Base-by-base conservation (phyloP, 2,113 vertebrate genomes). In the Chaetorhynchus papuensis region DNA sequence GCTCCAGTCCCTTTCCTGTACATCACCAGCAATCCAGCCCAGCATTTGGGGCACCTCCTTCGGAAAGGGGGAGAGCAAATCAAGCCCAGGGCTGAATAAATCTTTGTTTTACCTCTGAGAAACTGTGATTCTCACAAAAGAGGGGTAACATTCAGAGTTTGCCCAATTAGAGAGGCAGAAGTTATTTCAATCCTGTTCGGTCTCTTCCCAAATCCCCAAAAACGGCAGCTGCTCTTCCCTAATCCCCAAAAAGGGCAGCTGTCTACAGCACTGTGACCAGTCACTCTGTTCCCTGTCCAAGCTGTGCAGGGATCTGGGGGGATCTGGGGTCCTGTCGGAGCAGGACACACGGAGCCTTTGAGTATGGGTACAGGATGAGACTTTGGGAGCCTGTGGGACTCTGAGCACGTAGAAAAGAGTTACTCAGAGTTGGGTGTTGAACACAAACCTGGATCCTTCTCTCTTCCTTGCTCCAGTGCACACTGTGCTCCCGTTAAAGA, bases 271-370 rank as follows among this genome's bases (percentile, higher is more conserved):
- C 64, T 49, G 63, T n/a, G 26, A 81, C 13, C 45, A 80, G 59
- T 20, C 53, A 45, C n/a, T 15, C 20, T 47, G 20, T 4, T 83
- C 35, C 47, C 52, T 42, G 39, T 19, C 30, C 47, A 50, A 27
- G 27, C 44, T 59, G 14, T n/a, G 33, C 6, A 24, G 71, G 56
- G 35, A 86, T 42, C 15, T 64, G 63, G 26, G 19, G 28, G 10
- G 26, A 31, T 26, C 16, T 3, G 6, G 39, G 54, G 35, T 90
- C 35, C 19, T 57, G 26, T 31, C 0, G 0, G 45, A 65, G 56
- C 50, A 70, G 52, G 13, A 33, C 28, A 90, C 1, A 7, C 71
- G 21, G 7, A 90, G 4, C 17, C 49, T 75, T 28, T 41, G 24
- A 13, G 7, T 66, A 37, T 52, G 52, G 41, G 10, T 59, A 41